phyloP scores from a whole-genome alignment of 2,113 vertebrate genomes.

The Macquaria australasica region DNA sequence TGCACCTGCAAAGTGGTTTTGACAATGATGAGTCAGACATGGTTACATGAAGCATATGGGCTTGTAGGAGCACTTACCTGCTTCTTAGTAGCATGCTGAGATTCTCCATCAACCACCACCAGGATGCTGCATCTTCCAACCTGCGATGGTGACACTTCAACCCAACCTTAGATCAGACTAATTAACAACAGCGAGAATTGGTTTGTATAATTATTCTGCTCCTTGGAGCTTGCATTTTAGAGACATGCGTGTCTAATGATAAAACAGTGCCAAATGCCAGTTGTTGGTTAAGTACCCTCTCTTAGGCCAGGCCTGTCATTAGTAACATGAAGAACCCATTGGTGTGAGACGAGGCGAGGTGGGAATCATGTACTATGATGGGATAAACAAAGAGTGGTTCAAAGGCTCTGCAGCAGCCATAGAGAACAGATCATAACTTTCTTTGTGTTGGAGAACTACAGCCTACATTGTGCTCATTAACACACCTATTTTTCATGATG shows the following conservation, averaged over 20 bases:
- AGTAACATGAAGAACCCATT: constrained; percentile 70
- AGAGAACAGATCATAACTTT: constrained; percentile 64
- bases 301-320: constrained; percentile 72
- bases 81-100: constrained; percentile 65
- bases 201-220: constrained; percentile 81
- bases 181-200: constrained; percentile 78
- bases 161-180: constrained; percentile 69
- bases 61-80: constrained; percentile 57
- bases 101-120: constrained; percentile 73
- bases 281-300: constrained; percentile 79
- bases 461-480: constrained; percentile 57
- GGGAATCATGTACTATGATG: constrained; percentile 62
- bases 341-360: constrained; percentile 67
- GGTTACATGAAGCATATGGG: constrained; percentile 68
- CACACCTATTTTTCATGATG: constrained; percentile 63
- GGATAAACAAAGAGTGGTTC: constrained; percentile 80
- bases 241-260: constrained; percentile 82
- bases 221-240: constrained; percentile 77
- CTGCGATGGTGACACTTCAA: constrained; percentile 56
- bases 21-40: constrained; percentile 67
- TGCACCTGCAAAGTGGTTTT: constrained; percentile 60
- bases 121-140: constrained; percentile 62
- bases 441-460: constrained; percentile 52
- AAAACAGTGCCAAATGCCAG: constrained; percentile 79
- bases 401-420: constrained; percentile 65